Conservation (phyloP, 2,888 invertebrate genomes). For the Tridacna crocea region DNA sequence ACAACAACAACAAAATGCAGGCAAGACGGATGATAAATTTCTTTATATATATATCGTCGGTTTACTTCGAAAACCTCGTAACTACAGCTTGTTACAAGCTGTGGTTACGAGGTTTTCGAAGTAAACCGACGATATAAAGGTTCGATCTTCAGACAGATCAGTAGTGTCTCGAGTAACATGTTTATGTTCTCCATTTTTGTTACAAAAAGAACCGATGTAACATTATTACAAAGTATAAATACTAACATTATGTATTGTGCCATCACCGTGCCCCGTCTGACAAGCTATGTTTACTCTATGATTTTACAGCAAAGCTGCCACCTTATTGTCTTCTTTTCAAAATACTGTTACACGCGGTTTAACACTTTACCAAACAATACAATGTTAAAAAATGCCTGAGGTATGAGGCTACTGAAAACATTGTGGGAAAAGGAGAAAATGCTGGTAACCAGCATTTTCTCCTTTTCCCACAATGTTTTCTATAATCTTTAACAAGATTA, state of each 20-base stretch:
- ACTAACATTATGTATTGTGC: conserved; percentile 14
- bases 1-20: too few relatives aligned
- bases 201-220: neutral
- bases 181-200: neutral
- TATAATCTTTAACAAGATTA: too few relatives aligned
- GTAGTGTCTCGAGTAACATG: too few relatives aligned
- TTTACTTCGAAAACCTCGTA: too few relatives aligned
- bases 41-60: too few relatives aligned
- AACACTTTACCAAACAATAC: neutral
- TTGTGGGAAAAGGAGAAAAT: conserved; percentile 1
- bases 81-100: too few relatives aligned
- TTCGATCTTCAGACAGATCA: too few relatives aligned
- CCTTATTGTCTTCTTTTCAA: neutral
- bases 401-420: neutral
- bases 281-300: conserved; percentile 16
- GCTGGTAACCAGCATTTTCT: neutral
- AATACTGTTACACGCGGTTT: neutral
- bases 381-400: neutral
- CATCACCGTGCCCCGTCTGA: conserved; percentile 3
- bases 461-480: neutral
- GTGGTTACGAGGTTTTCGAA: too few relatives aligned
- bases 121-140: too few relatives aligned
- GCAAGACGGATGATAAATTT: too few relatives aligned
- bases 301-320: conserved; percentile 18
- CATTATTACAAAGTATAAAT: neutral